Evolutionary conservation across 1,140 invertebrate genomes (phyloP).

Genomic region (Panonychus citri): DNA sequence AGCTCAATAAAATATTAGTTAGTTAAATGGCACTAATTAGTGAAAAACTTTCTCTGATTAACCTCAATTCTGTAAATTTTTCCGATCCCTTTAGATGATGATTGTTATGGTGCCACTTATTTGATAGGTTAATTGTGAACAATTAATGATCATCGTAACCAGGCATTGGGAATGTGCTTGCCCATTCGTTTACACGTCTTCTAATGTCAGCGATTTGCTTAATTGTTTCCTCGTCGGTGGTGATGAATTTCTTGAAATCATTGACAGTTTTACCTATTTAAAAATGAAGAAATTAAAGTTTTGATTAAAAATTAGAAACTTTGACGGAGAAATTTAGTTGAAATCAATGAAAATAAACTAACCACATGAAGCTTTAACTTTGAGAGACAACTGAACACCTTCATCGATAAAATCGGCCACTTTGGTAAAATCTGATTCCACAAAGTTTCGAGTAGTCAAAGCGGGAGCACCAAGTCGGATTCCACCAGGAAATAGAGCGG

Average conservation of each 20-base stretch:
- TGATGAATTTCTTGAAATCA: constrained; percentile 50
- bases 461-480: constrained; percentile 81
- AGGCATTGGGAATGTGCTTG: constrained; percentile 50
- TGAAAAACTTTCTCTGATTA: too few relatives aligned
- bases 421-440: constrained; percentile 55
- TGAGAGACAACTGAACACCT: constrained; percentile 23
- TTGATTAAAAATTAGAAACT: neutral
- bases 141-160: constrained; percentile 31
- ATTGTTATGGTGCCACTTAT: too few relatives aligned
- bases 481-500: constrained; percentile 77
- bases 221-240: constrained; percentile 33
- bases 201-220: constrained; percentile 36
- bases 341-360: neutral
- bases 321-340: too few relatives aligned
- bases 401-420: constrained; percentile 70
- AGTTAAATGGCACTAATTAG: too few relatives aligned
- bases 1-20: too few relatives aligned
- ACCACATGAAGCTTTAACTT: neutral
- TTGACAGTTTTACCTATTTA: constrained; percentile 39
- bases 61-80: too few relatives aligned
- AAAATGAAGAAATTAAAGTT: neutral
- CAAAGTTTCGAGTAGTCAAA: constrained; percentile 70
- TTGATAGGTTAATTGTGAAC: too few relatives aligned
- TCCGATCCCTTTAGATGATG: too few relatives aligned
- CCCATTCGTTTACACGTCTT: constrained; percentile 46